Evolutionary conservation across 2,888 invertebrate genomes (phyloP), one percentile per base, ranked within the genome.

Genomic region (Eristalis arbustorum): DNA sequence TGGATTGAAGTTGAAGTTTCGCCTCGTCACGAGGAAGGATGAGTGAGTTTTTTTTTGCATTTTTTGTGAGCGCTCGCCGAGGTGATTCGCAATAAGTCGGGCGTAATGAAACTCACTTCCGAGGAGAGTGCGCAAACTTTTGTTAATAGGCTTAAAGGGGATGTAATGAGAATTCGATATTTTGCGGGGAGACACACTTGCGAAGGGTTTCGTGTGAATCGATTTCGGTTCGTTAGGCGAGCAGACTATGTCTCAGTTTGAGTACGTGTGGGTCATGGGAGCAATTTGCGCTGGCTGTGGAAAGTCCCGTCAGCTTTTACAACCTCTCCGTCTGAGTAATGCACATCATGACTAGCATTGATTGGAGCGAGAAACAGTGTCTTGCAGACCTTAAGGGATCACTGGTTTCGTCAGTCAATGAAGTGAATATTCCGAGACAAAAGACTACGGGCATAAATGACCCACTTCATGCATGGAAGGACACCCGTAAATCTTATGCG

Each of bases 91-190:
- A 25, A 25, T 25, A 25, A 18, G 49, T 49, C 59, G 25, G 25
- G 11, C 25, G 59, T 25, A 23, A 23, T 25, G 59, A 28, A 59
- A 25, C 22, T 25, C 23, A 13, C 59, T 59, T 59, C 14, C 59
- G 59, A 25, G 57, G 57, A 23, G 59, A 59, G 23, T 25, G 25
- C 25, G 14, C 25, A 25, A 59, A 59, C 25, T 59, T 59, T 25
- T 13, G 59, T 14, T 59, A 59, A 59, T 59, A 59, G 25, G 59
- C 59, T 59, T 59, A 59, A 59, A 59, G 59, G 59, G 59, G 18
- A 49, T 49, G 49, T 49, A 49, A 18, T 18, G 49, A 49, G 49
- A 18, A 18, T 8, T 49, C 49, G 49, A 49, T 49, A 49, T 18
- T 49, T 49, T 49, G 10, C 18, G 49, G 49, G 6, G 18, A 2